Evolutionary conservation across 2,797 vertebrate genomes (phyloP), one percentile per base, ranked within the genome.

Genomic region (Furcifer pardalis): DNA sequence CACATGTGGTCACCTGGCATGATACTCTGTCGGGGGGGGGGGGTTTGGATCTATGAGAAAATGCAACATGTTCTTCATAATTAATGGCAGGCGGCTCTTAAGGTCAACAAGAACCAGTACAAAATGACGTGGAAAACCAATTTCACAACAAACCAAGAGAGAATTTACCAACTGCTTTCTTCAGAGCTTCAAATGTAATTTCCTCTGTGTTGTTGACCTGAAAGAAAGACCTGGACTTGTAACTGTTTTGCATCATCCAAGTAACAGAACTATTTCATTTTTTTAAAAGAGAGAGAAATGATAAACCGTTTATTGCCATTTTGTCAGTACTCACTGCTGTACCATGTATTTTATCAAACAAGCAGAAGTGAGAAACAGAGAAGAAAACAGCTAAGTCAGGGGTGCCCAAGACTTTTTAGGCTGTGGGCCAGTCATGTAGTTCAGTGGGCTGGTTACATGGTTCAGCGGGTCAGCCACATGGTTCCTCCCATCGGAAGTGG

Each of bases 171-270:
- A 99, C 99, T 77, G 99, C 98, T 92, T 99, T 99, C 96, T 99
- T 99, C 94, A 99, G 91, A 8, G 98, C 97, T 96, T 99, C 99
- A 86, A 99, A 99, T 2, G 98, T 99, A 93, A 99, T 99, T 96
- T 99, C 98, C 93, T 99, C 98, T 49, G 97, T 97, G 81, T 97
- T 96, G 93, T 96, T 97, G 9, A 97, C 93, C 98, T 99, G 92
- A 66, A 93, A 30, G 84, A 82, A 80, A 76, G 37, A 84, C 76
- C 30, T n/a, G 12, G 68, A n/a, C 86, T 76, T 78, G 68, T 87
- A 78, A 40, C 49, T 80, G 8, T 17, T 6, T 79, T 42, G 56
- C 30, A 40, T 21, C 62, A 32, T 30, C 10, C 42, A 10, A 35
- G 40, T 78, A 32, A 7, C 62, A 42, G 44, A 84, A 32, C 7